Base-by-base conservation (phyloP, 2,888 invertebrate genomes). In the Eupithecia subumbrata region DNA sequence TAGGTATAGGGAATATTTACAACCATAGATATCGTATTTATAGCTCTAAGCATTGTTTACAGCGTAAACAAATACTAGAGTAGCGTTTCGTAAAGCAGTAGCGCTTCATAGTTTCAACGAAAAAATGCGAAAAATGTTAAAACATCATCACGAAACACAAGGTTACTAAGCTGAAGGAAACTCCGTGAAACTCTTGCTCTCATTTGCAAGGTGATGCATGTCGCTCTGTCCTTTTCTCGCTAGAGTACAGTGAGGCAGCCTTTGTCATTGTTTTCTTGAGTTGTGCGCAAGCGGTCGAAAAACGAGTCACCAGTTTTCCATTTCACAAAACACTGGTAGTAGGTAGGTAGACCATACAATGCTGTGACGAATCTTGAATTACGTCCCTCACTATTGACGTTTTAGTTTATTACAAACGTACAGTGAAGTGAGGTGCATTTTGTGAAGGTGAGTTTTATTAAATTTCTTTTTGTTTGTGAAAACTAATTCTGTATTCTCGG, bases 271-370 rank as follows among this genome's bases (percentile, higher is more conserved):
- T 72, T 69, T 66, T 70, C 60, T n/a, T 72, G 73, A 43, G 52
- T 52, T 82, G 76, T 87, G 89, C 88, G 89, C 88, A 82, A 80
- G 84, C 87, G 88, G 82, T 82, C 80, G 82, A 84, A 87, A 88
- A 88, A 87, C 79, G n/a, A 67, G 66, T 40, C 66, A 67, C 66
- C n/a, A n/a, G 83, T 87, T 89, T 88, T 86, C 83, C 84, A 40
- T 67, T 40, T 22, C 66, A 40, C 37, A 37, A 37, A 37, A 67
- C 22, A n/a, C 37, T 67, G 66, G 37, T 37, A 37, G 66, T 67
- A 5, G n/a, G 11, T 40, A 66, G n/a, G n/a, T n/a, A n/a, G 18
- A 16, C 16, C 1, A 7, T n/a, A 66, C 83, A 77, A 71, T 75
- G 76, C 84, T 83, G 78, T 86, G 85, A 87, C 87, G 76, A 87